Percentiles rank a stretch among this genome's conserved stretches.
These are phyloP conservation scores for Serinus canaria DNA, from an alignment of 2,113 vertebrate species.

Conservation along the genomic window DNA sequence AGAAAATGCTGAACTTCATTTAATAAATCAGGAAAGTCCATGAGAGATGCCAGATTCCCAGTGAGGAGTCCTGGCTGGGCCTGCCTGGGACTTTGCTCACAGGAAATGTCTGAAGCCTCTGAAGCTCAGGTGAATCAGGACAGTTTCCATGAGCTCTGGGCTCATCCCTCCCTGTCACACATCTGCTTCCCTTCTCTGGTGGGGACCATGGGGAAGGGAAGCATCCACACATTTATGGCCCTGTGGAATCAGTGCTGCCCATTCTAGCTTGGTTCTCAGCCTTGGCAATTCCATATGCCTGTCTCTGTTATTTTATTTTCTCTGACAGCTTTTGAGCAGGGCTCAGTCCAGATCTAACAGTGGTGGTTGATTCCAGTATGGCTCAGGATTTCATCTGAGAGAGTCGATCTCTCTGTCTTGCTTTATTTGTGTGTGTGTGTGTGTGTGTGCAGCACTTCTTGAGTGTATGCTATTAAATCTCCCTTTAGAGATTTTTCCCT, in stretches of 20 bases:
- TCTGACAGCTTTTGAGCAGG: neutral
- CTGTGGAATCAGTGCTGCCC: neutral
- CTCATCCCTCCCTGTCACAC: neutral
- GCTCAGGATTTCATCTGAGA: neutral
- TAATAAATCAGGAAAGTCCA: neutral
- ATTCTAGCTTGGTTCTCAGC: neutral
- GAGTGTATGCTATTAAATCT: neutral
- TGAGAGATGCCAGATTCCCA: neutral
- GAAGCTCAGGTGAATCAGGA: neutral
- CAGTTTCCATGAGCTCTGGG: neutral
- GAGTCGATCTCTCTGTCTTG: neutral
- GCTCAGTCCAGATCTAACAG: neutral
- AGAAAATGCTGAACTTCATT: neutral
- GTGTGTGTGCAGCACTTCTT: neutral
- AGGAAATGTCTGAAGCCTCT: neutral
- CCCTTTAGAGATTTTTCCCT: neutral
- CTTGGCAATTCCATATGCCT: neutral
- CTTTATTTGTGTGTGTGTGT: neutral
- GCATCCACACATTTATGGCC: neutral
- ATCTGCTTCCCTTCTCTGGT: fast-evolving
- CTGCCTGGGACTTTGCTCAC: neutral
- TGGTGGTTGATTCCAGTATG: neutral
- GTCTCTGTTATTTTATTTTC: neutral
- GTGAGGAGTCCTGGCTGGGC: neutral
- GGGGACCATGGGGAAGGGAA: neutral